A percentile compares a stretch with the other conserved stretches of the same genome.
phyloP scores from a whole-genome alignment of 2,888 invertebrate species.

The Reticulitermes lucifugus region DNA sequence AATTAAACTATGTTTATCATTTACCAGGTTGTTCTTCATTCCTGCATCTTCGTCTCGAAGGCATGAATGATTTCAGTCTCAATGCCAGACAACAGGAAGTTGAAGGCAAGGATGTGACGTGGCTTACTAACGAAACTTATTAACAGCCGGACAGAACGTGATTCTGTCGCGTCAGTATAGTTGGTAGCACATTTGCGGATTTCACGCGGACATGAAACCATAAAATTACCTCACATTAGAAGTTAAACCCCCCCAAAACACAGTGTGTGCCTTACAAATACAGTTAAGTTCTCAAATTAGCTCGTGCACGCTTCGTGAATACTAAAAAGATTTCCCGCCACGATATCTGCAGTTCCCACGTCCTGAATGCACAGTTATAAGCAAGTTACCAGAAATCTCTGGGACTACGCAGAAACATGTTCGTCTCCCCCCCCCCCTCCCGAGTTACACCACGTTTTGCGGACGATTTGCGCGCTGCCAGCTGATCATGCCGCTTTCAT shows the following conservation, averaged over 20 bases:
- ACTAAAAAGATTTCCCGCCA: conserved; percentile 5
- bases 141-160: background rate
- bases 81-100: background rate
- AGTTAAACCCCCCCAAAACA: background rate
- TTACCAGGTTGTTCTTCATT: too few relatives aligned
- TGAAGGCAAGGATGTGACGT: background rate
- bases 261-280: background rate
- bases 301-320: conserved; percentile 3
- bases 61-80: too few relatives aligned
- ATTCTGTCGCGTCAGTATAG: background rate
- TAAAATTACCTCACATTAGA: background rate
- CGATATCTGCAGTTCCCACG: conserved; percentile 15
- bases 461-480: too few relatives aligned
- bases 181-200: background rate
- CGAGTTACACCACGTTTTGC: too few relatives aligned
- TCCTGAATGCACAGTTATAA: background rate
- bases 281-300: background rate
- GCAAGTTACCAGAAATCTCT: too few relatives aligned
- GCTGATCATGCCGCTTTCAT: too few relatives aligned
- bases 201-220: background rate
- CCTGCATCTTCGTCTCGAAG: too few relatives aligned
- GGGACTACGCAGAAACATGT: too few relatives aligned
- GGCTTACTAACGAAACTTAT: background rate
- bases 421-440: too few relatives aligned
- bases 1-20: too few relatives aligned